Evolutionary conservation across 2,797 vertebrate species (phyloP), one percentile per base, ranked within the genome.

Genomic region (Paguma larvata): DNA sequence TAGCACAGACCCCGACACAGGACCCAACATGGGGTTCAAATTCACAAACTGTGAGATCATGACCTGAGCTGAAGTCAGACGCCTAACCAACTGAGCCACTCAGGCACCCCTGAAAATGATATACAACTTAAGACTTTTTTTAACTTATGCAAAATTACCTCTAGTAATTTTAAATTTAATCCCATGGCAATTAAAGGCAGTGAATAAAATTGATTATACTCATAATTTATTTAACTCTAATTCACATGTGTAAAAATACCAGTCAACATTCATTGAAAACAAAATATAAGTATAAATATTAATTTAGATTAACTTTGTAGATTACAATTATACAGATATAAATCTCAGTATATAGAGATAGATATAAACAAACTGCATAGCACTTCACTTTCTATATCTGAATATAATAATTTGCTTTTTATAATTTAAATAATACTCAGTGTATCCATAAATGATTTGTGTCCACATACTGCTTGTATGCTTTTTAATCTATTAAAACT

Each of bases 371-470:
- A 10, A n/a, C 32, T 88, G 6, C 5, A 7, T 4, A 83, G 3
- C 11, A 90, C 14, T 16, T 95, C 10, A 79, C 59, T 86, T 91
- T 85, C 14, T 83, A 27, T 21, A 85, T 5, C 67, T 83, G 9
- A 83, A 56, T 73, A 4, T 21, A 90, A 53, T 30, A 25, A 46
- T 59, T 67, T 48, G 8, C 44, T 59, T 48, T 41, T 91, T 51
- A 21, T 77, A 85, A 68, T 83, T 46, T 77, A 97, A 96, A 86
- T 89, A 91, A 70, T 63, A 62, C 8, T 79, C 34, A 32, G 1
- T 78, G 0, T 34, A 72, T n/a, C 63, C 30, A 77, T 87, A 38
- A 67, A 14, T 95, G 9, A 18, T 90, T 96, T 51, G 63, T 63
- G 4, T 65, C 8, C 1, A 85, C 53, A 38, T 53, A 48, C 1